Conservation (phyloP, 2,113 vertebrate genomes). For the Dolichallabes microphthalmus region DNA sequence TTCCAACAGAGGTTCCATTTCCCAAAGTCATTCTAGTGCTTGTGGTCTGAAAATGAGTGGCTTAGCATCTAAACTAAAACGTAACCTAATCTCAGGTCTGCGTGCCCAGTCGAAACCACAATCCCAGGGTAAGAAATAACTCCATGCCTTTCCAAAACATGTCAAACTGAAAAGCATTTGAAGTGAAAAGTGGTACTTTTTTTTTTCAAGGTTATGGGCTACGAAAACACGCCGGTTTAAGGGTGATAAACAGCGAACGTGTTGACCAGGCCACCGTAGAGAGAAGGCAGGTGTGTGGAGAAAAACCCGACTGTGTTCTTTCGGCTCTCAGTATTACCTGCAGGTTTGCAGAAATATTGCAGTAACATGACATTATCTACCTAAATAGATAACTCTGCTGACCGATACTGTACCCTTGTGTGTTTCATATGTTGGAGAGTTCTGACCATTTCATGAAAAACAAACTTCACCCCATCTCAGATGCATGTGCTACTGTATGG, state of each 20-base stretch:
- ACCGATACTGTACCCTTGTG: neutral
- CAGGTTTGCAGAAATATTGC: neutral
- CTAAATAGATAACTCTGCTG: neutral
- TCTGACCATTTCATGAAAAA: neutral
- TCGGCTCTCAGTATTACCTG: neutral
- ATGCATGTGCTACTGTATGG: neutral
- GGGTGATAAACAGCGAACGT: conserved; percentile 47
- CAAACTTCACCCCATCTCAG: neutral
- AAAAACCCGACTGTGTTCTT: neutral
- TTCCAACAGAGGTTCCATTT: conserved; percentile 30
- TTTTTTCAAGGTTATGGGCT: conserved; percentile 23
- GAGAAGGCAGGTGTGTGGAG: neutral
- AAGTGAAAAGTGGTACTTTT: conserved; percentile 21
- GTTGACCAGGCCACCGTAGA: neutral
- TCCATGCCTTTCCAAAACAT: conserved; percentile 1
- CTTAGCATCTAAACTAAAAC: conserved; percentile 28
- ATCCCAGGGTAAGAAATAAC: conserved; percentile 38
- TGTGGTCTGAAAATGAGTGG: conserved; percentile 46
- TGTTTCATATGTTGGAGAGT: neutral
- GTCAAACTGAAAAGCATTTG: conserved; percentile 22
- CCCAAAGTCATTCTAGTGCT: conserved; percentile 26
- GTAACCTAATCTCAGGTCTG: conserved; percentile 39
- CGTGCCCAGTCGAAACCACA: conserved; percentile 15
- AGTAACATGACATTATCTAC: neutral
- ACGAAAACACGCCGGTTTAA: conserved; percentile 22